phyloP scores from a whole-genome alignment of 2,113 vertebrate species.

The Labeo rohita region DNA sequence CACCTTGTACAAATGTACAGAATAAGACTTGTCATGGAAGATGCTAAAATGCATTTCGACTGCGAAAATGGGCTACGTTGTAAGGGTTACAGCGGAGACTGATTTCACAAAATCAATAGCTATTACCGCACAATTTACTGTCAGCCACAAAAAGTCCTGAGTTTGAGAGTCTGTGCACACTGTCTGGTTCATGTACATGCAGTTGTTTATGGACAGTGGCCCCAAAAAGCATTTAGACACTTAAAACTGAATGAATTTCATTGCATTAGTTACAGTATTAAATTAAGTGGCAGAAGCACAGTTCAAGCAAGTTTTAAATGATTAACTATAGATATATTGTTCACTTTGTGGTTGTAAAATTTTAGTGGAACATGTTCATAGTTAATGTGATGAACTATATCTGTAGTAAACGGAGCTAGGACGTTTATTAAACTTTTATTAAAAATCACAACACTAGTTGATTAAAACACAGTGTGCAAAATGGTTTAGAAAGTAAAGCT shows the following conservation, averaged over 20 bases:
- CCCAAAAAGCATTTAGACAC: conserved; percentile 17
- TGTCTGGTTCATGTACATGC: conserved; percentile 32
- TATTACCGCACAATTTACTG: conserved; percentile 21
- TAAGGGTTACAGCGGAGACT: conserved; percentile 27
- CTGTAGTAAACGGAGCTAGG: background rate
- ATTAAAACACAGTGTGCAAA: background rate
- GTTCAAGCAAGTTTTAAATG: background rate
- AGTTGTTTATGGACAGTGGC: background rate
- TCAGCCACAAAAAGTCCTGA: conserved; percentile 6
- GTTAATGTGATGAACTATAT: background rate
- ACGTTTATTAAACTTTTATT: background rate
- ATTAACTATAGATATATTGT: background rate
- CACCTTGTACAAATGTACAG: conserved; percentile 39
- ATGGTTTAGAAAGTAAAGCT: background rate
- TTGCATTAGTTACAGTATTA: background rate
- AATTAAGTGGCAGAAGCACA: background rate
- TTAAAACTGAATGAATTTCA: background rate
- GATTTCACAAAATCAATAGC: conserved; percentile 29
- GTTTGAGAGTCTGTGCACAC: conserved; percentile 43
- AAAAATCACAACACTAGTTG: background rate
- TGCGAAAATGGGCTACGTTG: conserved; percentile 15
- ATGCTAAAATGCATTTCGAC: background rate
- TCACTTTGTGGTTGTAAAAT: background rate
- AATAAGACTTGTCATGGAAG: conserved; percentile 18
- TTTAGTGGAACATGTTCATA: background rate